Percentiles rank a stretch among this genome's conserved stretches.
phyloP scores from a whole-genome alignment of 2,888 invertebrate species.

The Lypha dubia region DNA sequence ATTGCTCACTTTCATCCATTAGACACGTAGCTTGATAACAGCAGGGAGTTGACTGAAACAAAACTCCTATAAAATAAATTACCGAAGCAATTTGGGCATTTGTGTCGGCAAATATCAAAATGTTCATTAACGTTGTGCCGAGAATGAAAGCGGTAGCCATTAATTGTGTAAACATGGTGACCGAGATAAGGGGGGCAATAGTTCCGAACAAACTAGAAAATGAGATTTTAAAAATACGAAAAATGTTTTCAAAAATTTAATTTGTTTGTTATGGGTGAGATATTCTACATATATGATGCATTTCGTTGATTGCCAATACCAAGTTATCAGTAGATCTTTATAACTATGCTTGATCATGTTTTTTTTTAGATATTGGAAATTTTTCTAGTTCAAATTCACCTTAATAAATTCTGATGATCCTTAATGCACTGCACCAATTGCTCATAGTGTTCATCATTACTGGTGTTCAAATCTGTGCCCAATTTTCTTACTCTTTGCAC shows the following conservation, averaged over 20 bases:
- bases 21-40: constrained; percentile 72
- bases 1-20: constrained; percentile 62
- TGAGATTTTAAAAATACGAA: background rate
- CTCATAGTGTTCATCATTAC: constrained; percentile 59
- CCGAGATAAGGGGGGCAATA: constrained; percentile 72
- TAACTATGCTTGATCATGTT: no score
- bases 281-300: no score
- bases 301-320: no score
- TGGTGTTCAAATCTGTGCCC: constrained; percentile 4
- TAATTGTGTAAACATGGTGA: constrained; percentile 73
- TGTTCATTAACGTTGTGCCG: constrained; percentile 72
- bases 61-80: constrained; percentile 68
- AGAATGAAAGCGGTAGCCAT: constrained; percentile 69
- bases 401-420: constrained; percentile 73
- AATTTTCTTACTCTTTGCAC: constrained; percentile 59
- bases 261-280: no score
- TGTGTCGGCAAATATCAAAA: constrained; percentile 70
- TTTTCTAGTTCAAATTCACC: constrained; percentile 57
- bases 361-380: no score
- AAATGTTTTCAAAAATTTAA: background rate
- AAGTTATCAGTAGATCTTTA: no score
- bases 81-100: constrained; percentile 68
- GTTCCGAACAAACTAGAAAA: constrained; percentile 65
- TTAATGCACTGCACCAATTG: constrained; percentile 72
- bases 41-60: constrained; percentile 68